A percentile compares a stretch with the other conserved stretches of the same genome.
phyloP scores from a whole-genome alignment of 2,888 invertebrate genomes.

The Trisateles emortualis region DNA sequence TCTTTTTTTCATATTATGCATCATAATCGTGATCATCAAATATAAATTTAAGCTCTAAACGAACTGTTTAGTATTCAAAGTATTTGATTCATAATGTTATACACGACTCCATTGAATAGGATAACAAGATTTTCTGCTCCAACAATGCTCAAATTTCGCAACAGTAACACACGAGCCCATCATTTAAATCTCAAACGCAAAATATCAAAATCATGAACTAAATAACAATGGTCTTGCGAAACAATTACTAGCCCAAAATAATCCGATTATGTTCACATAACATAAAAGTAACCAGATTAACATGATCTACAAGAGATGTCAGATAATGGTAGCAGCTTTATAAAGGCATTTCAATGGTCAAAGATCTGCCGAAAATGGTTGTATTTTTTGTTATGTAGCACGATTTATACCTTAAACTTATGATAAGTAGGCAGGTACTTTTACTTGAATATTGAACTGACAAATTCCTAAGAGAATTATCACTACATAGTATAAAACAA shows the following conservation, averaged over 20 bases:
- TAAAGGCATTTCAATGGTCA: constrained; percentile 24
- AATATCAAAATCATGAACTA: constrained; percentile 49
- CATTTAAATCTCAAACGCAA: constrained; percentile 32
- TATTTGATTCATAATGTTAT: constrained; percentile 29
- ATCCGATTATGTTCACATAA: constrained; percentile 43
- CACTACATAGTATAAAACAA: too few species aligned
- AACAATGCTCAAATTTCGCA: constrained; percentile 42
- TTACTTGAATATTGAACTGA: not conserved
- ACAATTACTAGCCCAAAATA: constrained; percentile 36
- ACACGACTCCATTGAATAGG: constrained; percentile 33
- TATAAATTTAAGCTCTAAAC: constrained; percentile 5
- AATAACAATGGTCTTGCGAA: constrained; percentile 45
- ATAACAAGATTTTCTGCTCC: constrained; percentile 25
- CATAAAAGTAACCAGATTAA: constrained; percentile 30
- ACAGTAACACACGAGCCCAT: constrained; percentile 26
- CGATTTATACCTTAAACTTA: constrained; percentile 18
- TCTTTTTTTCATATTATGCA: too few species aligned
- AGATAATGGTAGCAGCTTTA: constrained; percentile 27
- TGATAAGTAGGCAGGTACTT: too few species aligned
- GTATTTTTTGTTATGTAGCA: constrained; percentile 30
- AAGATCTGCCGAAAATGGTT: constrained; percentile 36
- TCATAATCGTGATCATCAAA: too few species aligned
- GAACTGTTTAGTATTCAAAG: constrained; percentile 21
- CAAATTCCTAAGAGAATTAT: not conserved
- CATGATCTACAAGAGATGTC: constrained; percentile 22